Percentiles rank a stretch among this genome's conserved stretches.
These are phyloP conservation scores for Tenthredo notha DNA, from an alignment of 2,888 invertebrate species.

Conservation along the genomic window DNA sequence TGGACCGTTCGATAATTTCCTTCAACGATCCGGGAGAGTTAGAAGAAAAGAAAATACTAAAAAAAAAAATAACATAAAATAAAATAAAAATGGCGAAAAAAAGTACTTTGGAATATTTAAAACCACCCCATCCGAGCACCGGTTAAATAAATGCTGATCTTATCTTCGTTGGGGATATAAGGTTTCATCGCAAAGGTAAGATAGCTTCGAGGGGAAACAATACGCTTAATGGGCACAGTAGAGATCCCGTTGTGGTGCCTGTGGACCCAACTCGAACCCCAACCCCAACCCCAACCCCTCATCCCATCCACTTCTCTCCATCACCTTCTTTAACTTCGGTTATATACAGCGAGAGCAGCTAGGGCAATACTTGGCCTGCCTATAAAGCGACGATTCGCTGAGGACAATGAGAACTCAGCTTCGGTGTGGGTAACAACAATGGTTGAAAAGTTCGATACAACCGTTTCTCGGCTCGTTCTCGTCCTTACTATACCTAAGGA, in stretches of 20 bases:
- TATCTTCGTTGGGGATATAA: slow-evolving; percentile 59
- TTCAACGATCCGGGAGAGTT: background rate
- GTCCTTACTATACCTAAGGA: slow-evolving; percentile 14
- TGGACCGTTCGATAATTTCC: slow-evolving; percentile 18
- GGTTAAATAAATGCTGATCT: slow-evolving; percentile 63
- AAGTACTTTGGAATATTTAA: slow-evolving; percentile 22
- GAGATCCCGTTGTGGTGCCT: slow-evolving; percentile 54
- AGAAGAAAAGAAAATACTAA: background rate
- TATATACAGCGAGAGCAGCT: slow-evolving; percentile 11
- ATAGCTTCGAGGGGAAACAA: slow-evolving; percentile 65
- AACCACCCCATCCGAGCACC: slow-evolving; percentile 9
- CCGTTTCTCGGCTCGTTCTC: slow-evolving; percentile 1
- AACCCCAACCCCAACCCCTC: slow-evolving; percentile 6
- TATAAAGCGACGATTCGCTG: slow-evolving; percentile 59
- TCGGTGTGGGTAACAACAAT: slow-evolving; percentile 57
- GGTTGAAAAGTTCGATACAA: slow-evolving; percentile 66
- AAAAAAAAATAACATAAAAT: background rate
- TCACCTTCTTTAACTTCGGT: slow-evolving; percentile 16
- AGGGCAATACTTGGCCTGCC: slow-evolving; percentile 54
- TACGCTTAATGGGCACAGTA: slow-evolving; percentile 67
- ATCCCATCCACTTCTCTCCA: slow-evolving; percentile 24
- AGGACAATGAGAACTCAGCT: slow-evolving; percentile 56
- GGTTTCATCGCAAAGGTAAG: slow-evolving; percentile 61
- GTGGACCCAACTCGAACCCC: slow-evolving; percentile 4
- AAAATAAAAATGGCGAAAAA: background rate